phyloP scores from a whole-genome alignment of 2,888 invertebrate species.

The Cantharis nigra region DNA sequence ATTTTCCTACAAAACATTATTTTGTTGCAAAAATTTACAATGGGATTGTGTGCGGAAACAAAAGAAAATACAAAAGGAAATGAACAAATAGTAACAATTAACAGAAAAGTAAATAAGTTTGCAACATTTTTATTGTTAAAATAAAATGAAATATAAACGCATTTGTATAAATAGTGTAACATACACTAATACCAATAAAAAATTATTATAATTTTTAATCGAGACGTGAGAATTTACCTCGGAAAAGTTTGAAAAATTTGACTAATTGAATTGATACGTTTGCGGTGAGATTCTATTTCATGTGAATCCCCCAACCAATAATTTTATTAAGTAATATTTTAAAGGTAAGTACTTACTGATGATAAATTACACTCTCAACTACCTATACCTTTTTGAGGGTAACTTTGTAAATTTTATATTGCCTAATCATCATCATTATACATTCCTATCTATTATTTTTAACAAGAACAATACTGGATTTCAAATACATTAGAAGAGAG shows the following conservation, averaged over 20 bases:
- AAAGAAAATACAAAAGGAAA: not conserved
- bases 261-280: not conserved
- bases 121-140: not conserved
- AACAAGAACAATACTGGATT: slow-evolving; percentile 21
- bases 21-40: too few species aligned
- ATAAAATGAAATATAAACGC: not conserved
- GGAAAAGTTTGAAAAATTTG: not conserved
- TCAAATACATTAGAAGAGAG: slow-evolving; percentile 14
- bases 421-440: not conserved
- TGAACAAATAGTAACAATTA: not conserved
- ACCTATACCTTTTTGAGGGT: not conserved
- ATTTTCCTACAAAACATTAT: too few species aligned
- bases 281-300: not conserved
- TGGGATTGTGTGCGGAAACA: too few species aligned
- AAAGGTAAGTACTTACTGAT: not conserved
- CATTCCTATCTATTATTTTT: slow-evolving; percentile 8
- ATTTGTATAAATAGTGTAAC: not conserved
- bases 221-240: not conserved
- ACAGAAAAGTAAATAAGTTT: not conserved
- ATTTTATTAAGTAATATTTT: not conserved
- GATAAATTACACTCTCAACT: not conserved
- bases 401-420: not conserved
- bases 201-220: not conserved
- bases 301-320: not conserved
- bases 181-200: not conserved